Evolutionary conservation across 2,797 vertebrate genomes (phyloP), one percentile per base, ranked within the genome.

Genomic region (Falco novaeseelandiae): DNA sequence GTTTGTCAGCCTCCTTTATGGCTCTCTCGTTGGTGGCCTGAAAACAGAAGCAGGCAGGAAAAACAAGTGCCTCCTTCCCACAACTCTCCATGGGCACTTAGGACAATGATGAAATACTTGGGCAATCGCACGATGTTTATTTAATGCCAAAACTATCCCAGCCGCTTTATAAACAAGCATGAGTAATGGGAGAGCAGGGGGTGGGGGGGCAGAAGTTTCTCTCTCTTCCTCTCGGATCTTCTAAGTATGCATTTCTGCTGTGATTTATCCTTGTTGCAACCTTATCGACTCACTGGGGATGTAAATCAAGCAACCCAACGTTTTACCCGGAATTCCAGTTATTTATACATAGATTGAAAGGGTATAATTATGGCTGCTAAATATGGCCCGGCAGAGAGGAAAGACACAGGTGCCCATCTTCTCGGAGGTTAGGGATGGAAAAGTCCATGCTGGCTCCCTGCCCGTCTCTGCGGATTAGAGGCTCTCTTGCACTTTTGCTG

Each of bases 221-320:
- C 65, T 36, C 55, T 76, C 90, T 89, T 89, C 92, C 95, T 94
- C 89, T 89, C 34, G 5, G 81, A 92, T 94, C 89, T 76, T 93
- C 94, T 95, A 93, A 96, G 83, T 82, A 11, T 27, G 92, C 93
- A 62, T 55, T 95, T 94, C 83, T 92, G 93, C 92, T 1, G 2
- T 92, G 90, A 95, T 96, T 97, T 96, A 93, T 96, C 96, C 96
- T 96, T 87, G 77, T 82, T 36, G 83, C 93, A 93, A 90, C 93
- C 94, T 92, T 74, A 92, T 94, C 73, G 82, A 80, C 90, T 85
- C 32, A 1, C 95, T 49, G 84, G 92, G 91, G 89, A 89, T 91
- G 95, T 95, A 97, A 95, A 96, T 96, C 91, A 94, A 85, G 92
- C 71, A 16, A 44, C 36, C 87, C 84, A 70, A 76, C 81, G 5